Base-by-base conservation (phyloP, 2,888 invertebrate genomes). In the Coenonympha arcania region DNA sequence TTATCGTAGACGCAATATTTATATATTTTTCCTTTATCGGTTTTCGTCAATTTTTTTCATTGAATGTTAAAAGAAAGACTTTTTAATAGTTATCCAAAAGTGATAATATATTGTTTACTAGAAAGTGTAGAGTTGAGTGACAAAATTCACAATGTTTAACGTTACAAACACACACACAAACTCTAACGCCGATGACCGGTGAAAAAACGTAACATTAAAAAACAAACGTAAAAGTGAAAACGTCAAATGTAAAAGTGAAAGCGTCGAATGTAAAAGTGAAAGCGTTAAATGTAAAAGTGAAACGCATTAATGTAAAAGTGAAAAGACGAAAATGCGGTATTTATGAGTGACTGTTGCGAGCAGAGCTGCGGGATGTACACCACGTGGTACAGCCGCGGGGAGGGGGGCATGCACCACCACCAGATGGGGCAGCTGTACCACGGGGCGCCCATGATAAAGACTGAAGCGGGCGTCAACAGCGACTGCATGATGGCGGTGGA, bases 401-500 rank as follows among this genome's bases (percentile, higher is more conserved):
- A 87, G 58, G 74, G 81, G 62, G 85, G 87, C 9, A 80, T 87
- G 73, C 87, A 87, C 69, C 87, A 87, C 59, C 87, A 87, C 62
- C 87, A 87, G 62, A 85, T 87, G 85, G 87, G 82, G 50, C 87
- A 82, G 69, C 68, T 87, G 68, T 87, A 86, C 74, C 88, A 88
- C 57, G 88, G 87, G 4, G 86, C 88, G 33, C 87, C 89, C 48
- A 87, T 88, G 82, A 89, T 89, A 60, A 89, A 89, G 81, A 89
- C 89, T 59, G 89, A 89, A 57, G 88, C 88, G 41, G 88, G 88
- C 22, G 87, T 89, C 33, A 89, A 88, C 67, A 89, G 88, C 66
- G 90, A 90, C 69, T 90, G 90, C 57, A 90, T 90, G 90, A 87
- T 90, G 80, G 89, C 89, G 1, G 88, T 90, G 19, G 90, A 90